These are phyloP conservation scores for Gallinago stenura DNA, from an alignment of 2,797 vertebrate genomes.

Conservation along the genomic window DNA sequence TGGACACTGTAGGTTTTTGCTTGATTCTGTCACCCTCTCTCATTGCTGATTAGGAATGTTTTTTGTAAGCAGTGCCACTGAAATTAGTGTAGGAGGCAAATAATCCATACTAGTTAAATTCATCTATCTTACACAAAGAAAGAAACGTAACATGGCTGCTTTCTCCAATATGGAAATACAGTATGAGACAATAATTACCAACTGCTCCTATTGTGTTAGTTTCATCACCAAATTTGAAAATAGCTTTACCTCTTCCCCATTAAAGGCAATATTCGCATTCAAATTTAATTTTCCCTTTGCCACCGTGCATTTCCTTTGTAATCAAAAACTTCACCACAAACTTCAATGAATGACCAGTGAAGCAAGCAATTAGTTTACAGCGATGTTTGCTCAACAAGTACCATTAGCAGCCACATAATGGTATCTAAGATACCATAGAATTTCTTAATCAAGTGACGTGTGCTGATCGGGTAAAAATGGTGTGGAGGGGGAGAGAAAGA, in stretches of 20 bases:
- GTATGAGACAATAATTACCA: neutral
- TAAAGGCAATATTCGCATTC: neutral
- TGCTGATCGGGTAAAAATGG: neutral
- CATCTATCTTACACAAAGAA: neutral
- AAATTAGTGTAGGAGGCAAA: neutral
- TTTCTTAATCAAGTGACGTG: neutral
- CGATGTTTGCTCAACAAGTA: neutral
- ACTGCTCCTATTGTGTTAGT: neutral
- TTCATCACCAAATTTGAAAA: neutral
- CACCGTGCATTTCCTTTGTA: neutral
- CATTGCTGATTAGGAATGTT: neutral
- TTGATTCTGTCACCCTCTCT: neutral
- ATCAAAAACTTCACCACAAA: neutral
- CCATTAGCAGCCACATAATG: neutral
- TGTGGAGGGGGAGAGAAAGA: rapidly evolving
- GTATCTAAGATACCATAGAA: neutral
- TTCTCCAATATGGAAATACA: neutral
- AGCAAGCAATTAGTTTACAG: neutral
- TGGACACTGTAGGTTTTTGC: neutral
- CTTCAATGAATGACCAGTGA: neutral
- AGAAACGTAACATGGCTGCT: neutral
- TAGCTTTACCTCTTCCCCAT: neutral
- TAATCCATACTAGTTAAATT: neutral
- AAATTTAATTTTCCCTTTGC: neutral
- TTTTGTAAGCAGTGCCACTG: neutral